Conservation (phyloP, 2,888 invertebrate genomes). For the Agriopis aurantiaria region DNA sequence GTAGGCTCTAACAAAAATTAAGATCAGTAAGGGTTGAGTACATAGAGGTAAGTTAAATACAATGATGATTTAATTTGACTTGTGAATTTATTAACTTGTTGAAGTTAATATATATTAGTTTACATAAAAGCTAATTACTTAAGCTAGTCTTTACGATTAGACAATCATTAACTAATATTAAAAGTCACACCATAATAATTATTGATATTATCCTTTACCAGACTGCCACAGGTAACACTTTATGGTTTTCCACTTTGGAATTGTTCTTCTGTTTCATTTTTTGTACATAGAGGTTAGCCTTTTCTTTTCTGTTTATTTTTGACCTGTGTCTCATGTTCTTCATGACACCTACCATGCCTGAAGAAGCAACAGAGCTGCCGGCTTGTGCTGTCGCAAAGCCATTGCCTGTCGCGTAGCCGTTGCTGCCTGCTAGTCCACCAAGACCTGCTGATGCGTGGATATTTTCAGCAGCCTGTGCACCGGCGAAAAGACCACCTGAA, state of each 20-base stretch:
- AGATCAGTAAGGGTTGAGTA: slow-evolving; percentile 9
- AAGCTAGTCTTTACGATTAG: slow-evolving; percentile 1
- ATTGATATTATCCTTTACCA: slow-evolving; percentile 20
- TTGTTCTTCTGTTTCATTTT: slow-evolving; percentile 11
- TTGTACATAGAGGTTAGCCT: background rate
- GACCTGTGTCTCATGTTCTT: slow-evolving; percentile 47
- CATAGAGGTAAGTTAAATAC: background rate
- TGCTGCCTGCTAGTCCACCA: slow-evolving; percentile 63
- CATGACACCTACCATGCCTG: slow-evolving; percentile 73
- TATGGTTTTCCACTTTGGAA: background rate
- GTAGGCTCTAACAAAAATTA: slow-evolving; percentile 16
- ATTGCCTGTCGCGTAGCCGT: slow-evolving; percentile 62
- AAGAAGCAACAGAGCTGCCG: slow-evolving; percentile 65
- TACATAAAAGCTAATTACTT: background rate
- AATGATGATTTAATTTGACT: background rate
- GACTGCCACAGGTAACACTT: background rate
- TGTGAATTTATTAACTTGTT: background rate
- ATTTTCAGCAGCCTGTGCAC: slow-evolving; percentile 86
- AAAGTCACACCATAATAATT: background rate
- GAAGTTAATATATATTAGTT: background rate
- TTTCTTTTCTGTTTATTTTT: slow-evolving; percentile 1
- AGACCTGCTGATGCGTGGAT: slow-evolving; percentile 82
- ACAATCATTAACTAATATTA: background rate
- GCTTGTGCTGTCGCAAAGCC: slow-evolving; percentile 63
- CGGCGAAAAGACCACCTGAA: slow-evolving; percentile 85